phyloP scores from a whole-genome alignment of 2,888 invertebrate species.

The Eristalis arbustorum region DNA sequence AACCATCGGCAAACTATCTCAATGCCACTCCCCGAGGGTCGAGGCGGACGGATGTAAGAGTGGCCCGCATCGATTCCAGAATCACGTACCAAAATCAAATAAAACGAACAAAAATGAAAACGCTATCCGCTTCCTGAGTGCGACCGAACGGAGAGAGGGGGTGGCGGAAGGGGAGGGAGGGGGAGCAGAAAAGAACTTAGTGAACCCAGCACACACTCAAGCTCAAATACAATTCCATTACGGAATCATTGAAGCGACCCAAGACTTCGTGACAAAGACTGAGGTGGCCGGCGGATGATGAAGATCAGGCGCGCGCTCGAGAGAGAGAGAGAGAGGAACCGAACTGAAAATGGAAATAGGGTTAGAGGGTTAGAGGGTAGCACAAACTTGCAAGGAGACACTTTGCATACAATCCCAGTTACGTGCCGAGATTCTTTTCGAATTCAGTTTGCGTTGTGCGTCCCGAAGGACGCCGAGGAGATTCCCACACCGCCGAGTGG shows the following conservation, averaged over 20 bases:
- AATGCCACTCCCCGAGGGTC: neutral
- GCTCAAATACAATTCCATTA: constrained; percentile 64
- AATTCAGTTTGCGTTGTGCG: constrained; percentile 62
- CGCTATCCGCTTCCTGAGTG: neutral
- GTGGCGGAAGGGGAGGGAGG: neutral
- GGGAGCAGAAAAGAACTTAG: constrained; percentile 30
- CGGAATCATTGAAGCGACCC: constrained; percentile 64
- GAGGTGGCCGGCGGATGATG: neutral
- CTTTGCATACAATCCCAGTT: constrained; percentile 69
- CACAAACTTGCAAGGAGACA: constrained; percentile 61
- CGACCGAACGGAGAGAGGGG: neutral
- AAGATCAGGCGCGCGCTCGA: neutral
- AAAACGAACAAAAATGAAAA: constrained; percentile 22
- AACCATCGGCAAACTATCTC: constrained; percentile 50
- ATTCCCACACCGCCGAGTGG: neutral
- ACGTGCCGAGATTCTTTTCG: constrained; percentile 67
- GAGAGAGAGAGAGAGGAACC: neutral
- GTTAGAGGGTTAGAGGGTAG: constrained; percentile 59
- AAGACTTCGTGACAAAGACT: constrained; percentile 65
- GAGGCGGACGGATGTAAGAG: neutral
- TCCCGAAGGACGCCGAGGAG: constrained; percentile 25
- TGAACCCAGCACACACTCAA: constrained; percentile 47
- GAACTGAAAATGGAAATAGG: constrained; percentile 54
- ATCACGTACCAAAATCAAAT: constrained; percentile 64
- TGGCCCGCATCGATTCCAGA: constrained; percentile 60